Conservation (phyloP, 2,797 vertebrate species). For the Geotrypetes seraphini region DNA sequence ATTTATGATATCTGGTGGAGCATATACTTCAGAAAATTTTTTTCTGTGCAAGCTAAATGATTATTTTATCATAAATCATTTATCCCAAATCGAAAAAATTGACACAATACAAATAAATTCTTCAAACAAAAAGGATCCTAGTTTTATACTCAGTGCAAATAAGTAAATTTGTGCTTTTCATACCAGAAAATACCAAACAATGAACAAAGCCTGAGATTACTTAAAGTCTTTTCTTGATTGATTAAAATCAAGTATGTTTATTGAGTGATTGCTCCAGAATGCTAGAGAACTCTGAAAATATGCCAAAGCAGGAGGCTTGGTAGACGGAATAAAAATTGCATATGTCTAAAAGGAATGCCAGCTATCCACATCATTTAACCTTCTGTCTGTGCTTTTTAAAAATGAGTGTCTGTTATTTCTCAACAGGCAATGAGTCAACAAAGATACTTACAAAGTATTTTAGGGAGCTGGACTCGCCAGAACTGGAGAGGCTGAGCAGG, state of each 20-base stretch:
- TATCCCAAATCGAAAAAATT: too few relatives aligned
- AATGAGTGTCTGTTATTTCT: background rate
- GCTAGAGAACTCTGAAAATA: background rate
- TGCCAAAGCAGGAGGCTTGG: background rate
- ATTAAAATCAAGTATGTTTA: background rate
- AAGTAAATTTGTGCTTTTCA: background rate
- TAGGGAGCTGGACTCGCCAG: too few relatives aligned
- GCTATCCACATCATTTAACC: conserved; percentile 2
- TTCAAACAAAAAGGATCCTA: background rate
- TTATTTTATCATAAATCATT: conserved; percentile 9
- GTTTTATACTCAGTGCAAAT: fast-evolving
- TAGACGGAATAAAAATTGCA: conserved; percentile 9
- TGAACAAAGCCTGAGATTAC: too few relatives aligned
- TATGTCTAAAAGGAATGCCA: background rate
- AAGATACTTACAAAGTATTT: conserved; percentile 9
- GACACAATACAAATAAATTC: too few relatives aligned
- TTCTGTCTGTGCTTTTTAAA: conserved; percentile 16
- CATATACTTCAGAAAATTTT: too few relatives aligned
- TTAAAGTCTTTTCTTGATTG: background rate
- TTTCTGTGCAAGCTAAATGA: too few relatives aligned
- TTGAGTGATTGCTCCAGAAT: background rate
- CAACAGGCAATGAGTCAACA: too few relatives aligned
- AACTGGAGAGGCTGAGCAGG: too few relatives aligned
- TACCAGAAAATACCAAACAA: background rate
- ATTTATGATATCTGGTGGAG: too few relatives aligned